phyloP scores from a whole-genome alignment of 2,113 vertebrate genomes.

The Centropus bengalensis region DNA sequence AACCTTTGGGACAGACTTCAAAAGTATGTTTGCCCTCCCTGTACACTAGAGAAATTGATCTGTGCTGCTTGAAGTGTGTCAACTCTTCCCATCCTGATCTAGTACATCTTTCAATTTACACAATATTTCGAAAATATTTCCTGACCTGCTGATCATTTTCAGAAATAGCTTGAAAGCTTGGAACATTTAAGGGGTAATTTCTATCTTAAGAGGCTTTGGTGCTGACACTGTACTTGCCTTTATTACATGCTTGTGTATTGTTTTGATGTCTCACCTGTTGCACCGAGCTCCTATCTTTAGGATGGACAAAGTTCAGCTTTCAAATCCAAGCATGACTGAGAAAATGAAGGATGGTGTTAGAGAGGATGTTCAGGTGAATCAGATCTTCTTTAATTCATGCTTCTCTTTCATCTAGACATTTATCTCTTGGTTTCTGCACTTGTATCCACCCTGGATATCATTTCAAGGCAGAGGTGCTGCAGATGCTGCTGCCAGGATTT shows the following conservation, averaged over 20 bases:
- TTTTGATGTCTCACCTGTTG: neutral
- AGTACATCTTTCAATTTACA: neutral
- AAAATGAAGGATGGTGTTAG: neutral
- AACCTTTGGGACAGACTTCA: neutral
- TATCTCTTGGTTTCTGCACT: neutral
- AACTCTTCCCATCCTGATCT: neutral
- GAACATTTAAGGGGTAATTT: neutral
- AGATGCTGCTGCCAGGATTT: neutral
- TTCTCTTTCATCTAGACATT: neutral
- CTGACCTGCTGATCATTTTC: neutral
- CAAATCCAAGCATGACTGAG: neutral
- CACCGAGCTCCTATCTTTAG: neutral
- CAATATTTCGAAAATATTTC: neutral
- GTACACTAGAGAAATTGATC: conserved; percentile 10
- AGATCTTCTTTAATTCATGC: neutral
- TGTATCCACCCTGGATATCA: neutral
- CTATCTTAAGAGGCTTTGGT: neutral
- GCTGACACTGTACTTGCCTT: neutral
- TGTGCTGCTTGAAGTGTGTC: neutral
- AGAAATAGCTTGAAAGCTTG: neutral
- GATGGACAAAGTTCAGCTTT: neutral
- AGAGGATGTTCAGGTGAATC: neutral
- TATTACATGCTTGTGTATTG: neutral
- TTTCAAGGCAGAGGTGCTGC: neutral
- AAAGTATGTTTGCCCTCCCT: neutral